Base-by-base conservation (phyloP, 2,113 vertebrate species). In the Toxotes chatareus region DNA sequence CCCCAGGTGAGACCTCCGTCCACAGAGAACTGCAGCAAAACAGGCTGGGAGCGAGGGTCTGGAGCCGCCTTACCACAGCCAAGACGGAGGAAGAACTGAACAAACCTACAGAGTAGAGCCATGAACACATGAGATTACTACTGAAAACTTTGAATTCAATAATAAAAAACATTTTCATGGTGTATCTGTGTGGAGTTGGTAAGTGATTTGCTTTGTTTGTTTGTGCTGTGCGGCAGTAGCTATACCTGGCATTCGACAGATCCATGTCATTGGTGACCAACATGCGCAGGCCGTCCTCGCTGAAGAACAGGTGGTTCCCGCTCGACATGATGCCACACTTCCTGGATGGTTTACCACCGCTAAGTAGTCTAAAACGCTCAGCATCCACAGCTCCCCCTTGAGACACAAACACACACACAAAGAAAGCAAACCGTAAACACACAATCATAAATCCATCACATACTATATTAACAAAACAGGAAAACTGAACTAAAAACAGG, bases 251-350 rank as follows among this genome's bases (percentile, higher is more conserved):
- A 83, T 97, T 97, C 72, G 98, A 97, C 75, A 99, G 94, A 91
- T 99, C 97, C 92, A 99, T 93, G 88, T 99, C 98, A 69, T 94
- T 94, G 42, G 98, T 98, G 93, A 98, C 96, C 92, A 99, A 93
- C 97, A 98, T 98, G 42, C 98, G 96, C 53, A 99, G 92, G 38
- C 98, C 98, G 66, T 99, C 97, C 86, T 99, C 98, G 0, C 97
- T 99, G 90, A 99, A 99, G 91, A 99, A 99, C 72, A 99, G 94
- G 88, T 99, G 99, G 91, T 99, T 99, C 86, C 98, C 98, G 77
- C 97, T 98, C 61, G 97, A 97, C 92, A 98, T 96, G 87, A 99
- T 97, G 0, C 98, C 98, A 81, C 98, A 99, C 93, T 99, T 99
- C 79, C 98, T 95, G 80, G 98, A 99, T 0, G 97, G 96, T 86